These are phyloP conservation scores for Apaloderma vittatum DNA, from an alignment of 2,113 vertebrate genomes.

Conservation along the genomic window DNA sequence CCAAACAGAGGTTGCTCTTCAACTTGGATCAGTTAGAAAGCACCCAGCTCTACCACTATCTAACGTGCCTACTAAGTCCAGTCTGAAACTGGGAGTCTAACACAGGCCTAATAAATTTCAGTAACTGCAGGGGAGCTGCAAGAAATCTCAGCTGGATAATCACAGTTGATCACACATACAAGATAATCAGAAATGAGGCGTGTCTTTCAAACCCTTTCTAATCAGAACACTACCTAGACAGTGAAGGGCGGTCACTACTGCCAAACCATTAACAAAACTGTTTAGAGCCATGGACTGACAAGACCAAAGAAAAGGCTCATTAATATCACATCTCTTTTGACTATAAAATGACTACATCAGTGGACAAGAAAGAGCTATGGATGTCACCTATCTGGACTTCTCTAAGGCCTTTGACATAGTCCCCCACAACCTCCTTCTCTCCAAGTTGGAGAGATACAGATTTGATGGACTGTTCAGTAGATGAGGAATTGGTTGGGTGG, in stretches of 20 bases:
- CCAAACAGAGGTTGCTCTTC: background rate
- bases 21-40: background rate
- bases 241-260: background rate
- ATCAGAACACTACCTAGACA: background rate
- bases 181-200: background rate
- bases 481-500: too few relatives aligned
- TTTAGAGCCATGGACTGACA: background rate
- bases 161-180: background rate
- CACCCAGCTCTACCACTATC: background rate
- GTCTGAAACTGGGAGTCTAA: background rate
- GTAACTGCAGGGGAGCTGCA: background rate
- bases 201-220: background rate
- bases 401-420: too few relatives aligned
- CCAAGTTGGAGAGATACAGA: too few relatives aligned
- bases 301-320: background rate
- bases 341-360: background rate
- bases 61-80: background rate
- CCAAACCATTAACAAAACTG: background rate
- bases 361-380: too few relatives aligned
- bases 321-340: background rate
- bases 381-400: too few relatives aligned
- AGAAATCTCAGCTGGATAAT: background rate
- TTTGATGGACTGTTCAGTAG: too few relatives aligned
- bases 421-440: too few relatives aligned
- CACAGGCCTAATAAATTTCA: background rate